Evolutionary conservation across 2,888 invertebrate species (phyloP), one percentile per base, ranked within the genome.

Genomic region (Uloborus plumipes): DNA sequence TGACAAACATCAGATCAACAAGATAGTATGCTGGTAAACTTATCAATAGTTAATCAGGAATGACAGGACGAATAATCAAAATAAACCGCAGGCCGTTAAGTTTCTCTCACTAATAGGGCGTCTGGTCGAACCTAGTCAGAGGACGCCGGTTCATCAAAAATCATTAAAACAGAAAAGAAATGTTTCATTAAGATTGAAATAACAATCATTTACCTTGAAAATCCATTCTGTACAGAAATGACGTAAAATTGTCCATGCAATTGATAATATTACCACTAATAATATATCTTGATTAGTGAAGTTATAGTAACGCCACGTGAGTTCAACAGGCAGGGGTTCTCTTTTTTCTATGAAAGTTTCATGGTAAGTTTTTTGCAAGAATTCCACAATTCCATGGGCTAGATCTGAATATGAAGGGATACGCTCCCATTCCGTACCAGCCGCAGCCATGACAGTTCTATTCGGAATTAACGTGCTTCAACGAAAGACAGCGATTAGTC

Each of bases 171-270:
- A 1, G 11, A 39, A 39, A 7, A 39, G 11, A 39, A 39, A 39
- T 1, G 7, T 39, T 39, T 6, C 39, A 11, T 39, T 39, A 39
- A 7, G 11, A 11, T 39, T 39, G 1, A 64, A 26, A 64, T 15
- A 39, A 50, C 70, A 22, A 53, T 55, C 49, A 73, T 64, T 86
- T 79, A 86, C 86, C 82, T 85, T 85, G 72, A 86, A 86, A 70
- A 85, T 61, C 49, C 71, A 47, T 75, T 85, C 84, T 9, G 86
- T 85, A 18, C 79, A 55, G 31, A 84, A 50, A 70, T 84, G 72
- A 61, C 86, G 79, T n/a, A 85, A 71, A 39, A 85, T 50, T n/a
- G 86, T 85, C 85, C 86, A 86, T 67, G 75, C 69, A 51, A 85
- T 72, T 22, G 85, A 69, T 55, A 86, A 51, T 18, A 80, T 22